phyloP scores from a whole-genome alignment of 2,113 vertebrate genomes.

The Eleginops maclovinus region DNA sequence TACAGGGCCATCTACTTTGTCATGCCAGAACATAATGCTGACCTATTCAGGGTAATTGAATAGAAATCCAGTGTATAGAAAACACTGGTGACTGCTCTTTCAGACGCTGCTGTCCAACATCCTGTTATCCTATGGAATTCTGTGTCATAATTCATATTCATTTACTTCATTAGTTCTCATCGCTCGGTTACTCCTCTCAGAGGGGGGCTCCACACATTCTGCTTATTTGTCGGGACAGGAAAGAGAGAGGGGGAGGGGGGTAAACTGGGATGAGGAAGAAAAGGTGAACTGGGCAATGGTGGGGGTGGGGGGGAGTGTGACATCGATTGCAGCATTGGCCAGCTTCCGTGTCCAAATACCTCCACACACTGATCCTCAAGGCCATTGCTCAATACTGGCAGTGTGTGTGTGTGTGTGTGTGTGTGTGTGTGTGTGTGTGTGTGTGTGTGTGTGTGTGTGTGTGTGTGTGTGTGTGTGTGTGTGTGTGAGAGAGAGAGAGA shows the following conservation, averaged over 20 bases:
- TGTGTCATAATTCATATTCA: too few relatives aligned
- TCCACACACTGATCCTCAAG: slow-evolving; percentile 43
- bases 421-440: not conserved
- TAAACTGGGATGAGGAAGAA: slow-evolving; percentile 33
- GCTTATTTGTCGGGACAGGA: slow-evolving; percentile 25
- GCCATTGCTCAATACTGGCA: slow-evolving; percentile 45
- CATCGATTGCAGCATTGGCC: slow-evolving; percentile 71
- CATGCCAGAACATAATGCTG: not conserved
- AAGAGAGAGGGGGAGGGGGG: not conserved
- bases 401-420: slow-evolving; percentile 44
- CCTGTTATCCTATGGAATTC: too few relatives aligned
- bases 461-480: slow-evolving; percentile 3
- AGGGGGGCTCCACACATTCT: slow-evolving; percentile 6
- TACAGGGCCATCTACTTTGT: not conserved
- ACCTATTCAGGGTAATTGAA: not conserved
- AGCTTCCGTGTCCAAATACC: slow-evolving; percentile 50
- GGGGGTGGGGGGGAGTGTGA: slow-evolving; percentile 67
- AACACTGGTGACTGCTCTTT: too few relatives aligned
- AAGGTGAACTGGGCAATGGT: slow-evolving; percentile 37
- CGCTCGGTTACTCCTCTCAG: slow-evolving; percentile 7
- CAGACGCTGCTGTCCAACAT: too few relatives aligned
- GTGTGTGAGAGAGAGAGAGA: slow-evolving; percentile 16
- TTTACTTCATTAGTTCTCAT: slow-evolving; percentile 23
- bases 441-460: slow-evolving; percentile 42
- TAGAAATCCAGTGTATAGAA: not conserved